These are phyloP conservation scores for Battus philenor DNA, from an alignment of 1,140 invertebrate species.

Conservation along the genomic window DNA sequence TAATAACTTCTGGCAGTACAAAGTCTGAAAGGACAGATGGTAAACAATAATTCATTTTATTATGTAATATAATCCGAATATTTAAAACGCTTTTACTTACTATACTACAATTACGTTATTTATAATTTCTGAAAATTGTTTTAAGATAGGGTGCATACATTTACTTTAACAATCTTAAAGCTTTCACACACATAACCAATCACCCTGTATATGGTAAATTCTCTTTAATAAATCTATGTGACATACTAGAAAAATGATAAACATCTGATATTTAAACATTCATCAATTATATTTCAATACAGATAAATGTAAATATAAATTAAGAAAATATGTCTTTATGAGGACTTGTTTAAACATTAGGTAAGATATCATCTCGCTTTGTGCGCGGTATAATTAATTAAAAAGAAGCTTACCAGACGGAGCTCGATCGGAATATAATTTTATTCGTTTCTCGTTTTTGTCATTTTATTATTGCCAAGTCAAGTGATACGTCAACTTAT, in stretches of 20 bases:
- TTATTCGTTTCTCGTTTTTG: neutral
- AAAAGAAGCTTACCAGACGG: neutral
- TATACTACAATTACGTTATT: too few species aligned
- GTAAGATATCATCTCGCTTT: neutral
- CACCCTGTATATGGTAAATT: too few species aligned
- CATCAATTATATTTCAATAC: slow-evolving; percentile 7
- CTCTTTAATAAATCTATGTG: too few species aligned
- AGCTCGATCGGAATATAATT: slow-evolving; percentile 1
- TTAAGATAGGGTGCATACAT: too few species aligned
- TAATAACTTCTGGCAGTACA: too few species aligned
- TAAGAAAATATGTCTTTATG: slow-evolving; percentile 15
- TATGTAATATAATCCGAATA: too few species aligned
- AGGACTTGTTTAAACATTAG: slow-evolving; percentile 1
- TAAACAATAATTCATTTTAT: too few species aligned
- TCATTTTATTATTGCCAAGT: slow-evolving; percentile 2
- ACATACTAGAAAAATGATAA: neutral
- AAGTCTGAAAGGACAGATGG: too few species aligned
- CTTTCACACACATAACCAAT: too few species aligned
- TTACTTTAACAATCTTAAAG: too few species aligned
- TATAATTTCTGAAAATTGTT: too few species aligned
- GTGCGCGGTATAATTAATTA: slow-evolving; percentile 5
- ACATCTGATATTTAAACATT: slow-evolving; percentile 3
- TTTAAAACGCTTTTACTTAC: too few species aligned
- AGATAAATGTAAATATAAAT: slow-evolving; percentile 14
- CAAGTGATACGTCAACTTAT: neutral